These are phyloP conservation scores for Phyto melanocephala DNA, from an alignment of 2,888 invertebrate species.

Conservation along the genomic window DNA sequence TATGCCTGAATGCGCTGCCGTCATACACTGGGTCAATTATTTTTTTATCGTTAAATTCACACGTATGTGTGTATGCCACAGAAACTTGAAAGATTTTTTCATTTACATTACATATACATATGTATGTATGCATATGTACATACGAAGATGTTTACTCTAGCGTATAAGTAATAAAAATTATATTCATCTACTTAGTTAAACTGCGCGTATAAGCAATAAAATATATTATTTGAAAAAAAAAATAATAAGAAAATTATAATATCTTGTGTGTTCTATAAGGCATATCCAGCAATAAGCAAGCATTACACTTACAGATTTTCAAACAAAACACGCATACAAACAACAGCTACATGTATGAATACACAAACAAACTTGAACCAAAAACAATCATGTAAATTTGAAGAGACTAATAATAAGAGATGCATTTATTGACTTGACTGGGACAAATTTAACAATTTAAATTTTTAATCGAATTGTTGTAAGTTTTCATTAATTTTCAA, in stretches of 20 bases:
- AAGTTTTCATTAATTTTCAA: no score
- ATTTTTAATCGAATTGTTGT: no score
- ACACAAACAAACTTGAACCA: not conserved
- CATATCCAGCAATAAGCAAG: not conserved
- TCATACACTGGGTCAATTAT: no score
- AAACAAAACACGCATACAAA: not conserved
- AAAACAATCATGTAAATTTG: not conserved
- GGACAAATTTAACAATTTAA: no score
- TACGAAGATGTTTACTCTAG: not conserved
- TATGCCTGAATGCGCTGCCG: no score
- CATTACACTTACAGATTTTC: no score
- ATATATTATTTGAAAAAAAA: not conserved
- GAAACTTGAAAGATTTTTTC: not conserved
- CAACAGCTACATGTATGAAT: not conserved
- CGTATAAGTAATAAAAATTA: slow-evolving; percentile 12
- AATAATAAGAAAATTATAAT: not conserved
- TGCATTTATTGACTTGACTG: no score
- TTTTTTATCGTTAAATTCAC: no score
- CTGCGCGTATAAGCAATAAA: slow-evolving; percentile 15
- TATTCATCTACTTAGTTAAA: not conserved
- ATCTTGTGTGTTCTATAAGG: not conserved
- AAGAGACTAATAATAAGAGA: no score
- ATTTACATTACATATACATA: not conserved
- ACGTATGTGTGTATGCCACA: no score
- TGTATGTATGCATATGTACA: no score